phyloP scores from a whole-genome alignment of 2,113 vertebrate species.

The Equus quagga region DNA sequence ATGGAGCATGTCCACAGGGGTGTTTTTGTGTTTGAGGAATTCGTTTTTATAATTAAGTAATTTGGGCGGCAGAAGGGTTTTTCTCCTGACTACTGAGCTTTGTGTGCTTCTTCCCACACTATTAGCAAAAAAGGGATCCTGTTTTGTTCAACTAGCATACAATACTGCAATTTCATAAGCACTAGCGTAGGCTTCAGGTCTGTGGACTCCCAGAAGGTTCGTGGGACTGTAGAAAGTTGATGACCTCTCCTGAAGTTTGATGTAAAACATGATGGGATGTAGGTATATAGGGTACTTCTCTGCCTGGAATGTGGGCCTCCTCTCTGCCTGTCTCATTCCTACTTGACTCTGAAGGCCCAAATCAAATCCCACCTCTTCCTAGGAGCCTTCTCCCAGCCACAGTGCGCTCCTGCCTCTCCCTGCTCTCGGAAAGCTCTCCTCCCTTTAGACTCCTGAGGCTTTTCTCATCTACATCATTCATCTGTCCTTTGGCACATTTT shows the following conservation, averaged over 20 bases:
- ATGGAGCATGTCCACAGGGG: not conserved
- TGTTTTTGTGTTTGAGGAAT: not conserved
- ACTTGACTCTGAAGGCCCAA: not conserved
- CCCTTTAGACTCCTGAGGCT: not conserved
- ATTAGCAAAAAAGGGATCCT: not conserved
- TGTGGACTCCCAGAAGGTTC: not conserved
- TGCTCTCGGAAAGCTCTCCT: not conserved
- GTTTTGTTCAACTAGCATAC: not conserved
- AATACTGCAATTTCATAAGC: not conserved
- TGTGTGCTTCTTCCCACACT: not conserved
- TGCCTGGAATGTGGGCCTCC: not conserved
- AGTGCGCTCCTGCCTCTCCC: rapidly evolving
- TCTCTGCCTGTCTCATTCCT: not conserved
- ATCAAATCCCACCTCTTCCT: not conserved
- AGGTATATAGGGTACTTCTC: not conserved
- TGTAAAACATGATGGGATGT: not conserved
- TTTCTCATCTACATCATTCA: not conserved
- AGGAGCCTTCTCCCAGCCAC: not conserved
- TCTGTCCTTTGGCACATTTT: not conserved
- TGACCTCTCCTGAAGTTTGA: not conserved
- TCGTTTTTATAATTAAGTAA: conserved; percentile 29
- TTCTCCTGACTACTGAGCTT: not conserved
- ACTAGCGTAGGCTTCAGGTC: not conserved
- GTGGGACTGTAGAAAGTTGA: not conserved
- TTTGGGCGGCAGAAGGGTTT: not conserved